phyloP scores from a whole-genome alignment of 2,797 vertebrate species.

The Micropoecilia bifurca region DNA sequence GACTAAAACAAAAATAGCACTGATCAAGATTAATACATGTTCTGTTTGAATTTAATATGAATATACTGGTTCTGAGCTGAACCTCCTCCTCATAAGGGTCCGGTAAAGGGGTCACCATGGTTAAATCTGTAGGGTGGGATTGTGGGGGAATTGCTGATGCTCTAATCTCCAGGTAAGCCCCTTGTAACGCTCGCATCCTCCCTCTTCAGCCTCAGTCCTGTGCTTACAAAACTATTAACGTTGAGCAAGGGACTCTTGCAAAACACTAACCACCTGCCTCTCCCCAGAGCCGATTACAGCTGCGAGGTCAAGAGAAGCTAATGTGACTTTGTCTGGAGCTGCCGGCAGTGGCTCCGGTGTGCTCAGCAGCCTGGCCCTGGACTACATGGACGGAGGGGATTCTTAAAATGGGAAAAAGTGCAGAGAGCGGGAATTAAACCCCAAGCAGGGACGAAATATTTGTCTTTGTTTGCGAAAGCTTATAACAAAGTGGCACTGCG shows the following conservation, averaged over 20 bases:
- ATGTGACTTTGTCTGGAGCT: slow-evolving; percentile 70
- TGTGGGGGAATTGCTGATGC: slow-evolving; percentile 62
- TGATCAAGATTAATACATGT: neutral
- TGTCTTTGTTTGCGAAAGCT: slow-evolving; percentile 38
- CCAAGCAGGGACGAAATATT: slow-evolving; percentile 6
- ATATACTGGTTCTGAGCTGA: neutral
- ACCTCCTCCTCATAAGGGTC: neutral
- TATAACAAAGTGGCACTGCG: slow-evolving; percentile 25
- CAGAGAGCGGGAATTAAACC: slow-evolving; percentile 44
- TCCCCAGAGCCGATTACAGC: slow-evolving; percentile 65
- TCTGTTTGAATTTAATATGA: too few species aligned
- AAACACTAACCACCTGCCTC: slow-evolving; percentile 32
- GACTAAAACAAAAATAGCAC: neutral
- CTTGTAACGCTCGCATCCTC: slow-evolving; percentile 46
- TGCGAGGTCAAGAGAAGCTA: slow-evolving; percentile 69
- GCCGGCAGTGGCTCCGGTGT: slow-evolving; percentile 37
- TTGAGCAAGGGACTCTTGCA: slow-evolving; percentile 40
- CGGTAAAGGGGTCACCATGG: neutral
- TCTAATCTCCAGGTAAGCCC: slow-evolving; percentile 72
- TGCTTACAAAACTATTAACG: slow-evolving; percentile 54
- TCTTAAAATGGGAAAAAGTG: slow-evolving; percentile 39
- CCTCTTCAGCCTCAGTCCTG: slow-evolving; percentile 39
- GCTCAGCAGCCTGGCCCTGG: slow-evolving; percentile 38
- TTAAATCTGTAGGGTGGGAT: slow-evolving; percentile 42
- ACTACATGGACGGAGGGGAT: slow-evolving; percentile 56